Evolutionary conservation across 2,113 vertebrate genomes (phyloP), one percentile per base, ranked within the genome.

Genomic region (Talpa occidentalis): DNA sequence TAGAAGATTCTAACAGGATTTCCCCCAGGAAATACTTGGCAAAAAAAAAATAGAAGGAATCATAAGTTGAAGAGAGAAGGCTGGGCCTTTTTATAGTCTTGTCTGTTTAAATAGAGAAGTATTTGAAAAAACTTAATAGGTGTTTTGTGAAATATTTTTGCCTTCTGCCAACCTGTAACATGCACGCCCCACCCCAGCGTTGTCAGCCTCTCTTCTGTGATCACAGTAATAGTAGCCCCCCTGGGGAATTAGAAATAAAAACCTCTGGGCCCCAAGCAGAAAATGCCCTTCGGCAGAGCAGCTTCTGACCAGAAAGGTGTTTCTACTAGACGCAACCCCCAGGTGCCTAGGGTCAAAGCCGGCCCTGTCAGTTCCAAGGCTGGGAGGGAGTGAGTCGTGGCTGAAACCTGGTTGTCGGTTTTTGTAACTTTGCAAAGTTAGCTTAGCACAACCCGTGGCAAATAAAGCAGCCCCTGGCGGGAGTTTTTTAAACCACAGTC

Each of bases 61-160:
- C 17, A 0, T 19, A 60, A 66, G 70, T 91, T 49, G 28, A 42
- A 6, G n/a, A 35, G 6, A 35, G 60, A n/a, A 82, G 67, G 30
- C 47, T 28, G 0, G 52, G 7, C 37, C 15, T 7, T 54, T 85
- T 7, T 40, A 6, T 5, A 90, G 8, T n/a, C 66, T 76, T 77
- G 47, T 81, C 40, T 62, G 8, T 85, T 67, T 86, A 78, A 94
- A 3, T 85, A n/a, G 7, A 54, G 60, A 28, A 28, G 5, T 47
- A 49, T 56, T 44, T 72, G 74, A 85, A 76, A 93, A 26, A 96
- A 80, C 66, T 64, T 70, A 54, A 15, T 62, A 37, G 62, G 35
- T 60, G 15, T 84, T 92, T 90, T 72, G 44, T 80, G n/a, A 83
- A 72, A 52, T 26, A 24, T 67, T 64, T 44, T n/a, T 3, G 3